Percentiles rank a stretch among this genome's conserved stretches.
Evolutionary conservation across 2,888 invertebrate species (phyloP).

Genomic region (Tiphia femorata): DNA sequence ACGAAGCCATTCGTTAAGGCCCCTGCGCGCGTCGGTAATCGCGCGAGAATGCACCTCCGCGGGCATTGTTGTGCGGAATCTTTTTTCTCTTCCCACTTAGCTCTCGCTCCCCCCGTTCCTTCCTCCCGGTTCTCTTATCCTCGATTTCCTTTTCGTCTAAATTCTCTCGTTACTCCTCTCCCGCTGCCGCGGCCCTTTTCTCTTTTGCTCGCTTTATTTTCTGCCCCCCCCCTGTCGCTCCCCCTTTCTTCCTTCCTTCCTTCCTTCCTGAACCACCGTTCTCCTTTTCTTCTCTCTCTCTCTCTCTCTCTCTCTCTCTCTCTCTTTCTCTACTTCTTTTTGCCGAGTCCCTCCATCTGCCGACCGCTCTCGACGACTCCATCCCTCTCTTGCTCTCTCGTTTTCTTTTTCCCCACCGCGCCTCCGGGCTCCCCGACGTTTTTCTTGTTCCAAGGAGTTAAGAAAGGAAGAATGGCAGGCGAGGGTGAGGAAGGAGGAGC

Average conservation of each 20-base stretch:
- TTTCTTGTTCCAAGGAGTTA: constrained; percentile 23
- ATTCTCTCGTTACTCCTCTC: background rate
- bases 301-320: constrained; percentile 4
- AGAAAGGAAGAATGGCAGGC: constrained; percentile 3
- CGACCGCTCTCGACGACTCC: background rate
- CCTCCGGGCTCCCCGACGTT: too few relatives aligned
- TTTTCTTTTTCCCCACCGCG: background rate
- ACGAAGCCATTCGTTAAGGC: constrained; percentile 57
- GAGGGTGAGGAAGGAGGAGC: constrained; percentile 18
- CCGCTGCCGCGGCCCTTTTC: background rate
- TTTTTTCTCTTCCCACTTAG: constrained; percentile 29
- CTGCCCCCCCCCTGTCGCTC: background rate
- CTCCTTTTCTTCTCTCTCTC: background rate
- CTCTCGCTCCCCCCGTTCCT: too few relatives aligned
- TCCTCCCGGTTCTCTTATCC: background rate
- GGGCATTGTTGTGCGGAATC: constrained; percentile 51
- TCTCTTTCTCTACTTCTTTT: background rate
- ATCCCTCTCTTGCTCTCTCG: background rate
- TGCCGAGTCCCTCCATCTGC: too few relatives aligned
- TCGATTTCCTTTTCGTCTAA: background rate
- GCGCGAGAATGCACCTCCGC: constrained; percentile 54
- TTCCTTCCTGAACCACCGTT: background rate
- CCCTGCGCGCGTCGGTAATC: constrained; percentile 46
- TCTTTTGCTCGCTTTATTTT: background rate
- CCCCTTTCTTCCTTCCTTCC: background rate